Percentiles rank a stretch among this genome's conserved stretches.
Conservation (phyloP, 1,140 invertebrate genomes). For the Chironomus tepperi region DNA sequence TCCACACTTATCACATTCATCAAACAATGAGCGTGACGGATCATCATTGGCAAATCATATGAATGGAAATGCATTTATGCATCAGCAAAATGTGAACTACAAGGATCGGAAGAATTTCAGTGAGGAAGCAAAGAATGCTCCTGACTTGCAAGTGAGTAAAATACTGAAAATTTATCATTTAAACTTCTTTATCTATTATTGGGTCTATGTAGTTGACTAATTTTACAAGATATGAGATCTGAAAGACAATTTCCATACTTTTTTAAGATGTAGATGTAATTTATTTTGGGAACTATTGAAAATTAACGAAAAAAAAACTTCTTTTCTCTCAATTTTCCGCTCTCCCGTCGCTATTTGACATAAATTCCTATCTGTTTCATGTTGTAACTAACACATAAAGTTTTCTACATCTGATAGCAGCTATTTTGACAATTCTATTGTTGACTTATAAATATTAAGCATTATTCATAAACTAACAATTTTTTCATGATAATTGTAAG, state of each 20-base stretch:
- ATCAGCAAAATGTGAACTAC: slow-evolving; percentile 33
- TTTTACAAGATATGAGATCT: too few relatives aligned
- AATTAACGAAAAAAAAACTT: slow-evolving; percentile 26
- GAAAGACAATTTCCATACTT: too few relatives aligned
- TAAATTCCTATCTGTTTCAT: slow-evolving; percentile 26
- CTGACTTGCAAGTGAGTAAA: slow-evolving; percentile 72
- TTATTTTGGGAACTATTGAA: slow-evolving; percentile 23
- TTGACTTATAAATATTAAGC: not conserved
- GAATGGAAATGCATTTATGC: slow-evolving; percentile 28
- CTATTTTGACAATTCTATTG: slow-evolving; percentile 1
- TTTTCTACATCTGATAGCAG: slow-evolving; percentile 14
- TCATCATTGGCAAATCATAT: not conserved
- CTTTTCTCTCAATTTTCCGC: slow-evolving; percentile 30
- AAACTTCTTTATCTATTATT: slow-evolving; percentile 28
- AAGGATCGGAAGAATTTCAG: slow-evolving; percentile 74
- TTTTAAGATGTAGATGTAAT: slow-evolving; percentile 24
- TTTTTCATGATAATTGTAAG: not conserved
- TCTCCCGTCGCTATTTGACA: slow-evolving; percentile 18
- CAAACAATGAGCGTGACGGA: slow-evolving; percentile 20
- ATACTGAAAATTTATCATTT: slow-evolving; percentile 33
- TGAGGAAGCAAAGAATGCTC: slow-evolving; percentile 80
- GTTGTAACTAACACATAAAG: slow-evolving; percentile 26
- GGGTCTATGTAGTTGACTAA: too few relatives aligned
- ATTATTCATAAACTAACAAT: not conserved
- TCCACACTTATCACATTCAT: slow-evolving; percentile 40